These are phyloP conservation scores for Ganaspis brasiliensis DNA, from an alignment of 2,888 invertebrate species.

Conservation along the genomic window DNA sequence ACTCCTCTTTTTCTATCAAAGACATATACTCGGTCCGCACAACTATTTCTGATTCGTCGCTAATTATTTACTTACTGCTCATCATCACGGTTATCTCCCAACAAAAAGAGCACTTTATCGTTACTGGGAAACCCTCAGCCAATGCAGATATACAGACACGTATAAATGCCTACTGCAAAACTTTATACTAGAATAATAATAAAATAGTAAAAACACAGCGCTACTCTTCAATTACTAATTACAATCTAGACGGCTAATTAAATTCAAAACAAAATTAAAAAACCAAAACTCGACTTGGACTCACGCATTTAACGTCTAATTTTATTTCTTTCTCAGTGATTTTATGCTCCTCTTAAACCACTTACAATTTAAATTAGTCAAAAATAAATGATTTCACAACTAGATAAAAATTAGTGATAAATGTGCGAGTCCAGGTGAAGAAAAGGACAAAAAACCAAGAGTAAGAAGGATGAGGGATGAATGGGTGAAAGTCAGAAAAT, in stretches of 20 bases:
- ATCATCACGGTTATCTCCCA: constrained; percentile 60
- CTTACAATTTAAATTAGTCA: too few relatives aligned
- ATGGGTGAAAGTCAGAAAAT: constrained; percentile 12
- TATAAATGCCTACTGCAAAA: background rate
- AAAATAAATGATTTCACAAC: too few relatives aligned
- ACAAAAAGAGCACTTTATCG: constrained; percentile 44
- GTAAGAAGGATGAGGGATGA: constrained; percentile 33
- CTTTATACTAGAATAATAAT: constrained; percentile 24
- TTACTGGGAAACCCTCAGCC: background rate
- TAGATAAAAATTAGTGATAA: too few relatives aligned
- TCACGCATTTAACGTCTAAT: constrained; percentile 1
- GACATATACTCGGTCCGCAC: constrained; percentile 19
- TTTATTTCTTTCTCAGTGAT: constrained; percentile 11
- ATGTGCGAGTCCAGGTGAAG: constrained; percentile 2
- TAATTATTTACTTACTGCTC: constrained; percentile 54
- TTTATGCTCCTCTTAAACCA: too few relatives aligned
- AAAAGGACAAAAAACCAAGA: constrained; percentile 50
- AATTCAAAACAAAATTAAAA: background rate
- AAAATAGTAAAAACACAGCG: constrained; percentile 57
- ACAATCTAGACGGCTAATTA: constrained; percentile 50
- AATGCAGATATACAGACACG: background rate
- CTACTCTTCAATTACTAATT: constrained; percentile 58
- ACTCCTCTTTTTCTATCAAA: constrained; percentile 11
- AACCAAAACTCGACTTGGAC: background rate
- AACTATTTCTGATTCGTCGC: constrained; percentile 47